Evolutionary conservation across 2,888 invertebrate species (phyloP).

Genomic region (Cryptocephalus moraei): DNA sequence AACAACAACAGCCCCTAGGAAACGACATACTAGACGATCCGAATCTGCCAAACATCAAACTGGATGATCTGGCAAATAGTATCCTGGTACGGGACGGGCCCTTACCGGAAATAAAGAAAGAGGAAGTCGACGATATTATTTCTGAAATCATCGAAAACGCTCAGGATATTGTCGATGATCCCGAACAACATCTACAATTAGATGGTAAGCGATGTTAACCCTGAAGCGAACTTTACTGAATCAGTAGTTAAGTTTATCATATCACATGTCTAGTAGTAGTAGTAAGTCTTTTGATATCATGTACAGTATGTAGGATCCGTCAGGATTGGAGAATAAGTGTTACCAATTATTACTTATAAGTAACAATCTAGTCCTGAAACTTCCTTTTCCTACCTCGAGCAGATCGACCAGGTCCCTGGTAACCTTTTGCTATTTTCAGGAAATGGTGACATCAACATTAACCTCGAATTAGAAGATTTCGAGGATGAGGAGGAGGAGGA

Average conservation of each 20-base stretch:
- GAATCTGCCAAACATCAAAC: conserved; percentile 32
- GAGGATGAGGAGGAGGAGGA: conserved; percentile 25
- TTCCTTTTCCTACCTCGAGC: too few species aligned
- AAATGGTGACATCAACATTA: conserved; percentile 35
- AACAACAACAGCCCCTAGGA: conserved; percentile 12
- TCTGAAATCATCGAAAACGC: conserved; percentile 45
- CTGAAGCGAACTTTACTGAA: too few species aligned
- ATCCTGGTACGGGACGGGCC: conserved; percentile 40
- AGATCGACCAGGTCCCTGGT: too few species aligned
- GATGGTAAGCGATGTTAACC: conserved; percentile 19
- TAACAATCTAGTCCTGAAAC: too few species aligned
- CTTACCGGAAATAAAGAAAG: conserved; percentile 42
- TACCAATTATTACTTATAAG: too few species aligned
- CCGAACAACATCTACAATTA: conserved; percentile 34
- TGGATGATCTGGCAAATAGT: conserved; percentile 38
- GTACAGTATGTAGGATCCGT: too few species aligned
- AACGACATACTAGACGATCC: conserved; percentile 29
- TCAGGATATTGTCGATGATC: conserved; percentile 34
- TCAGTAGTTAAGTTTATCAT: too few species aligned
- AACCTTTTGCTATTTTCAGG: not conserved
- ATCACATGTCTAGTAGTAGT: too few species aligned
- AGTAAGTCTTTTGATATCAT: too few species aligned
- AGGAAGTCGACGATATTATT: conserved; percentile 44
- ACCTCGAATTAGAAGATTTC: conserved; percentile 33
- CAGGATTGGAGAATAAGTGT: too few species aligned